Evolutionary conservation across 2,797 vertebrate species (phyloP).

Genomic region (Myiotriccus ornatus): DNA sequence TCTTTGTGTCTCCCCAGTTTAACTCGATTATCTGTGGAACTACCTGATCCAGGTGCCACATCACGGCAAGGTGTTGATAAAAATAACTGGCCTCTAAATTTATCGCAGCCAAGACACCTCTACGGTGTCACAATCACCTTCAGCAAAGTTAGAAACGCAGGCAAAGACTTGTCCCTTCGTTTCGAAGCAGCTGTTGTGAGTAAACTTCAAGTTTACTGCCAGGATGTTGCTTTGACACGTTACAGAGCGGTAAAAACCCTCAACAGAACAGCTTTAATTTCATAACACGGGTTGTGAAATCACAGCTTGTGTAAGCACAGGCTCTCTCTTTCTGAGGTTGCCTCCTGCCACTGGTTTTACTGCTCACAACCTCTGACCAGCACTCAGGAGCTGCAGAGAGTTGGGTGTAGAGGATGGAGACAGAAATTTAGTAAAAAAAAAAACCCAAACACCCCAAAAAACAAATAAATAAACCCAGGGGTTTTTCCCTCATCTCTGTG

Average conservation of each 20-base stretch:
- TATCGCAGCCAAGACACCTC: neutral
- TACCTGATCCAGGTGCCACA: neutral
- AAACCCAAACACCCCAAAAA: no score
- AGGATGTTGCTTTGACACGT: neutral
- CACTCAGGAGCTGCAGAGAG: neutral
- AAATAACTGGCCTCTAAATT: neutral
- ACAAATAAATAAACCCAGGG: neutral
- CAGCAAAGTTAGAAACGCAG: neutral
- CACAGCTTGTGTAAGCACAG: neutral
- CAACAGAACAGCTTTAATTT: neutral
- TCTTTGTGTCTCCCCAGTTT: neutral
- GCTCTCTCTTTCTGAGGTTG: neutral
- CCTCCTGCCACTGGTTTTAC: neutral
- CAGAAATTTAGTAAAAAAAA: neutral
- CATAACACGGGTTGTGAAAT: neutral
- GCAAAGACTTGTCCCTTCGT: neutral
- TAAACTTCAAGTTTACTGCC: neutral
- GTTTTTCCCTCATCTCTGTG: neutral
- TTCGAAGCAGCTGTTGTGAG: neutral
- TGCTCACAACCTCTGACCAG: neutral
- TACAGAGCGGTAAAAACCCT: neutral
- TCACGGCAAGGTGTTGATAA: neutral
- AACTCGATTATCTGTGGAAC: neutral
- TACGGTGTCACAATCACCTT: accelerated
- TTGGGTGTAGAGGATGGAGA: accelerated